A percentile compares a stretch with the other conserved stretches of the same genome.
phyloP scores from a whole-genome alignment of 2,113 vertebrate species.

The Sinocyclocheilus grahami region DNA sequence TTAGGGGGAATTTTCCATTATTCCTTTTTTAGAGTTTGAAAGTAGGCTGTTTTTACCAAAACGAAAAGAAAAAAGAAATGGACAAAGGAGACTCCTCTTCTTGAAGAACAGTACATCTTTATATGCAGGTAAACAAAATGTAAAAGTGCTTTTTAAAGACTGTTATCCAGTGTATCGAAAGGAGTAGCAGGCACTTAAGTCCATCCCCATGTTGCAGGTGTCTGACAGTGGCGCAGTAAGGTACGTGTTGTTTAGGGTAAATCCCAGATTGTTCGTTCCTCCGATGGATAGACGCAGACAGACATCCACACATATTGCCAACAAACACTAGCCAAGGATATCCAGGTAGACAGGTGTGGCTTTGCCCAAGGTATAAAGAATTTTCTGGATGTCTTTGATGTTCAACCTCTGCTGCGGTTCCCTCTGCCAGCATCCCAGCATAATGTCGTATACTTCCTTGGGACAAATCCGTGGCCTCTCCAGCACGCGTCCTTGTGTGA shows the following conservation, averaged over 20 bases:
- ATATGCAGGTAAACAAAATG: slow-evolving; percentile 72
- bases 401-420: slow-evolving; percentile 80
- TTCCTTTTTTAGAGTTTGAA: slow-evolving; percentile 54
- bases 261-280: slow-evolving; percentile 52
- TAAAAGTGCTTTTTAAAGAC: slow-evolving; percentile 75
- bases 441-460: slow-evolving; percentile 80
- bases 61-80: slow-evolving; percentile 44
- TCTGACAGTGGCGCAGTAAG: slow-evolving; percentile 54
- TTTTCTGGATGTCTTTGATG: slow-evolving; percentile 82
- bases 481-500: slow-evolving; percentile 79
- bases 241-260: slow-evolving; percentile 31
- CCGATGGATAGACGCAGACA: slow-evolving; percentile 25
- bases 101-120: slow-evolving; percentile 62
- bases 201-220: slow-evolving; percentile 62
- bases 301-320: not conserved
- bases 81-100: slow-evolving; percentile 39
- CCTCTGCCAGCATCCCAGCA: slow-evolving; percentile 82
- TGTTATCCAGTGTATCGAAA: slow-evolving; percentile 71
- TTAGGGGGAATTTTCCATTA: not conserved
- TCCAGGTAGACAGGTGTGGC: slow-evolving; percentile 80
- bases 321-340: slow-evolving; percentile 73
- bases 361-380: slow-evolving; percentile 76
- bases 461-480: slow-evolving; percentile 78
- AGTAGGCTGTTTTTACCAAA: slow-evolving; percentile 65
- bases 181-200: slow-evolving; percentile 78